Evolutionary conservation across 2,797 vertebrate genomes (phyloP).

Genomic region (Helostoma temminkii): DNA sequence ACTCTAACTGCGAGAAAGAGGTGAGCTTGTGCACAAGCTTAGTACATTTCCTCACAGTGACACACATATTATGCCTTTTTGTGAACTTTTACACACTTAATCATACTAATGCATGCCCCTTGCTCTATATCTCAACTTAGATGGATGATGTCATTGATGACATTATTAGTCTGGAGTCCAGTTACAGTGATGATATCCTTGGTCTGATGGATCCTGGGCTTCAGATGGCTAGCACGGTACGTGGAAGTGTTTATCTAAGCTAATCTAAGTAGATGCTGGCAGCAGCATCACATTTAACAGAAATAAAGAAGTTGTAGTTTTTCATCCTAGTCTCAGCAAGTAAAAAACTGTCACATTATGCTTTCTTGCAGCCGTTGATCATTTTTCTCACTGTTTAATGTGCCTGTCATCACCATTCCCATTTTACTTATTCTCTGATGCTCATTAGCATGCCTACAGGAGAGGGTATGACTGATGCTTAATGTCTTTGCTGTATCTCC

Average conservation of each 20-base stretch:
- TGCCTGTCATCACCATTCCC: not conserved
- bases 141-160: slow-evolving; percentile 99
- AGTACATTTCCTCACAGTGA: not conserved
- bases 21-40: slow-evolving; percentile 67
- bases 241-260: slow-evolving; percentile 1
- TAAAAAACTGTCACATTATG: not conserved
- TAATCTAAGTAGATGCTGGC: too few species aligned
- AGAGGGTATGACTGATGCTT: not conserved
- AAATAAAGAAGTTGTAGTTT: not conserved
- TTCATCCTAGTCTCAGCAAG: not conserved
- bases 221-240: slow-evolving; percentile 96
- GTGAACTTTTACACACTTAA: not conserved
- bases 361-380: not conserved
- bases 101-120: not conserved
- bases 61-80: not conserved
- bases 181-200: slow-evolving; percentile 98
- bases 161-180: slow-evolving; percentile 98
- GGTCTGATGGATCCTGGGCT: slow-evolving; percentile 95
- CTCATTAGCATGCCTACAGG: not conserved
- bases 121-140: slow-evolving; percentile 68
- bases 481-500: slow-evolving; percentile 35
- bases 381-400: slow-evolving; percentile 6
- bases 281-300: too few species aligned
- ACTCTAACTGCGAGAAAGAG: slow-evolving; percentile 99
- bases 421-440: slow-evolving; percentile 15